Percentiles rank a stretch among this genome's conserved stretches.
Evolutionary conservation across 2,888 invertebrate genomes (phyloP).

Genomic region (Notodonta dromedarius): DNA sequence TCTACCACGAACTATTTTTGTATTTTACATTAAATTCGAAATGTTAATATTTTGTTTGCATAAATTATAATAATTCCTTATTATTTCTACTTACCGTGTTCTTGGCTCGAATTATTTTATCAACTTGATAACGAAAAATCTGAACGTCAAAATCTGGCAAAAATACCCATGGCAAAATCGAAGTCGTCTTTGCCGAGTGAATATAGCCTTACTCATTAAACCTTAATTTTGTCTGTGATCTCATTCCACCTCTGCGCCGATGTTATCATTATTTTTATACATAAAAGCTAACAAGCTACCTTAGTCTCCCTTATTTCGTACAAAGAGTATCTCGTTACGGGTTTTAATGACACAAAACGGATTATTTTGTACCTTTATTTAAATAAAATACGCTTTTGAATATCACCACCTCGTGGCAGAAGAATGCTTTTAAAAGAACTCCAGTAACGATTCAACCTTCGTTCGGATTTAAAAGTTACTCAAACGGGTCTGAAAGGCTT

Average conservation of each 20-base stretch:
- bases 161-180: no score
- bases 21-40: no score
- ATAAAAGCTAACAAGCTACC: neutral
- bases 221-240: neutral
- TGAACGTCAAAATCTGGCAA: no score
- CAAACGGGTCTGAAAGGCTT: constrained; percentile 40
- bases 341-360: constrained; percentile 1
- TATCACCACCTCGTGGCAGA: neutral
- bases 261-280: neutral
- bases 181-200: no score
- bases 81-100: no score
- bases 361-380: neutral
- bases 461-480: constrained; percentile 35
- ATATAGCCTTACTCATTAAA: no score
- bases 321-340: neutral
- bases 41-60: no score
- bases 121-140: no score
- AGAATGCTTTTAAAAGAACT: constrained; percentile 3
- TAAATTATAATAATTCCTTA: no score
- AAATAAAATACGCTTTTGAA: constrained; percentile 11
- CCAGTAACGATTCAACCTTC: constrained; percentile 4
- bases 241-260: neutral
- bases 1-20: no score
- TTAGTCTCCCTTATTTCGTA: neutral
- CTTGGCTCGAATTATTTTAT: no score